phyloP scores from a whole-genome alignment of 2,113 vertebrate genomes.

The Brachypodius melanocephalos region DNA sequence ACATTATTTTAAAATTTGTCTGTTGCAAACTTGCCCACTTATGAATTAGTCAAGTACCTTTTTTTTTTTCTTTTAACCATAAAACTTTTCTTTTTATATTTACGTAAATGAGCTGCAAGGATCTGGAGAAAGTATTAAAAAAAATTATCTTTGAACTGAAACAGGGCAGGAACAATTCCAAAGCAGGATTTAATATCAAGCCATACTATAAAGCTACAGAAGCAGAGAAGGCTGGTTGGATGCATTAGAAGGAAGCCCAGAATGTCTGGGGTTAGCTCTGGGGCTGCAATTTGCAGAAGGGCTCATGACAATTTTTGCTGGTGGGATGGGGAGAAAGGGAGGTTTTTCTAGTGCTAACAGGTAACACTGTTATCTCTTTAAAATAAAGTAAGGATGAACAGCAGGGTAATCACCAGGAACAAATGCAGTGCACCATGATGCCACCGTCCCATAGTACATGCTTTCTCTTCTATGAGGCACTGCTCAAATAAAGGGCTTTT shows the following conservation, averaged over 20 bases:
- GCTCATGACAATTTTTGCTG: not conserved
- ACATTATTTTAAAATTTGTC: not conserved
- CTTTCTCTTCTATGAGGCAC: not conserved
- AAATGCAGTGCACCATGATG: not conserved
- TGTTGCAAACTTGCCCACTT: not conserved
- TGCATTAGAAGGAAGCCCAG: not conserved
- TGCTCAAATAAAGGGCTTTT: not conserved
- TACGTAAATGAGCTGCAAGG: not conserved
- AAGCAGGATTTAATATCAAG: not conserved
- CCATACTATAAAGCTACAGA: not conserved
- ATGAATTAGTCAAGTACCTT: not conserved
- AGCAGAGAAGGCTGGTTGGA: not conserved
- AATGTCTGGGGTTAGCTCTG: not conserved
- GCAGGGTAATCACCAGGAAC: not conserved
- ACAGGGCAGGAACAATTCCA: not conserved
- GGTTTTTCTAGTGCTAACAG: not conserved
- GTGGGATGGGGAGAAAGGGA: not conserved
- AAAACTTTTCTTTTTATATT: not conserved
- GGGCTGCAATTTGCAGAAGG: not conserved
- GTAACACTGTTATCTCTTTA: not conserved
- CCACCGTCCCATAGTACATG: not conserved
- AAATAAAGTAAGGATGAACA: not conserved
- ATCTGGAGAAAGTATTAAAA: not conserved
- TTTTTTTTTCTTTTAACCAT: not conserved
- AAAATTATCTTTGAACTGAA: not conserved